Conservation (phyloP, 2,113 vertebrate genomes). For the Cochlearius cochlearius region DNA sequence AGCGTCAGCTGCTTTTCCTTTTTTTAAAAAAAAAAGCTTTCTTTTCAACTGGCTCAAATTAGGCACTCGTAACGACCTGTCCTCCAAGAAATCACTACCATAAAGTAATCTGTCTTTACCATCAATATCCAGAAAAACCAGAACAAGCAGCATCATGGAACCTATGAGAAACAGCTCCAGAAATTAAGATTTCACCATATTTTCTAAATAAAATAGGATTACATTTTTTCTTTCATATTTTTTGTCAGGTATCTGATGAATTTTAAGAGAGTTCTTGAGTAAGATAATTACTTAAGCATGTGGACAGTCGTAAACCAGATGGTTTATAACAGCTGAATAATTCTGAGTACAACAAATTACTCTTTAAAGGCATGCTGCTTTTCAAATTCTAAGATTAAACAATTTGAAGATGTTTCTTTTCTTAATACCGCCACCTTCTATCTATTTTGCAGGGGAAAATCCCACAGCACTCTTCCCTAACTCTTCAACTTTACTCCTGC, state of each 20-base stretch:
- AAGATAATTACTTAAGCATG: background rate
- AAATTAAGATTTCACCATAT: background rate
- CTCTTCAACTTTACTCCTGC: background rate
- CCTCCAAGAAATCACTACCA: background rate
- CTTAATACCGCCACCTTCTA: background rate
- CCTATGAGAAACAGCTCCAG: background rate
- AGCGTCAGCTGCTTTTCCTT: background rate
- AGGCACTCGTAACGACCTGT: accelerated
- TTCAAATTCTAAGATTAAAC: background rate
- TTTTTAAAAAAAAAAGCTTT: background rate
- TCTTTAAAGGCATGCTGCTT: background rate
- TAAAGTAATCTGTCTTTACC: background rate
- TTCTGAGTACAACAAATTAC: background rate
- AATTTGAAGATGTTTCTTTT: background rate
- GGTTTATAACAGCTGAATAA: background rate
- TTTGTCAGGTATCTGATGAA: background rate
- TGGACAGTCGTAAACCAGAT: background rate
- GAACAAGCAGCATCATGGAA: background rate
- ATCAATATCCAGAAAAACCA: background rate
- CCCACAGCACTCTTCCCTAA: background rate
- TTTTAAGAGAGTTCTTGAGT: background rate
- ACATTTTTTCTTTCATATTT: background rate
- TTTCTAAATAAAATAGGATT: background rate
- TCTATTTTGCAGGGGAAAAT: background rate
- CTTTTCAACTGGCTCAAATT: background rate